phyloP scores from a whole-genome alignment of 2,888 invertebrate genomes.

The Melanostoma mellinum region DNA sequence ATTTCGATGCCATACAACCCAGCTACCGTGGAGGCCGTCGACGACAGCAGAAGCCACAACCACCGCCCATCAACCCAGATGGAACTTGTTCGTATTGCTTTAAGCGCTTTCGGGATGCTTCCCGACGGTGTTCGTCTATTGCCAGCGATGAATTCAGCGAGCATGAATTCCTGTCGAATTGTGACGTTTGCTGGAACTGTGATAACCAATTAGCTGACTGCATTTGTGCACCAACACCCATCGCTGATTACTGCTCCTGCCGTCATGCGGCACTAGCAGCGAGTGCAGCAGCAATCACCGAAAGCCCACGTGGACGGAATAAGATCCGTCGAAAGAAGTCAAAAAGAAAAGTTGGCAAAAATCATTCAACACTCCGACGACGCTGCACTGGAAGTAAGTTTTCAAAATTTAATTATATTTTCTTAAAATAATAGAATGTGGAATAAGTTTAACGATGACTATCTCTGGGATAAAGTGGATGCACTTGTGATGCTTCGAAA shows the following conservation, averaged over 20 bases:
- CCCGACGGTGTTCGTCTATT: conserved; percentile 69
- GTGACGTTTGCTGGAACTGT: conserved; percentile 75
- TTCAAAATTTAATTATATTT: conserved; percentile 38
- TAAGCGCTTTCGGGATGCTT: conserved; percentile 60
- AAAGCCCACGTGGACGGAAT: conserved; percentile 60
- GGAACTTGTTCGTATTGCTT: conserved; percentile 71
- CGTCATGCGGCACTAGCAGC: conserved; percentile 31
- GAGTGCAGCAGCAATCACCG: conserved; percentile 14
- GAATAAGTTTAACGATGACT: conserved; percentile 10
- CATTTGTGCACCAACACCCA: conserved; percentile 60
- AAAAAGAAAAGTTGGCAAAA: conserved; percentile 74
- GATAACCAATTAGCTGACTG: conserved; percentile 75
- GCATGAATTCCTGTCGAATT: conserved; percentile 75
- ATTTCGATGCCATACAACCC: conserved; percentile 47
- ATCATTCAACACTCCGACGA: conserved; percentile 75
- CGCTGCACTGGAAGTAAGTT: conserved; percentile 73
- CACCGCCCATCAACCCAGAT: conserved; percentile 54
- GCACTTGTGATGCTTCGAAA: conserved; percentile 36
- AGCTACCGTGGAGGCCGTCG: conserved; percentile 44
- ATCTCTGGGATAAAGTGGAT: conserved; percentile 38
- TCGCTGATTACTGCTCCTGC: conserved; percentile 55
- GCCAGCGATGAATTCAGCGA: conserved; percentile 76
- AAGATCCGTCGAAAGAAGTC: conserved; percentile 75
- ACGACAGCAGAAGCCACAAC: conserved; percentile 29
- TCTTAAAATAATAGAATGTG: not conserved